Conservation (phyloP, 2,113 vertebrate genomes). For the Eudorcas thomsonii region DNA sequence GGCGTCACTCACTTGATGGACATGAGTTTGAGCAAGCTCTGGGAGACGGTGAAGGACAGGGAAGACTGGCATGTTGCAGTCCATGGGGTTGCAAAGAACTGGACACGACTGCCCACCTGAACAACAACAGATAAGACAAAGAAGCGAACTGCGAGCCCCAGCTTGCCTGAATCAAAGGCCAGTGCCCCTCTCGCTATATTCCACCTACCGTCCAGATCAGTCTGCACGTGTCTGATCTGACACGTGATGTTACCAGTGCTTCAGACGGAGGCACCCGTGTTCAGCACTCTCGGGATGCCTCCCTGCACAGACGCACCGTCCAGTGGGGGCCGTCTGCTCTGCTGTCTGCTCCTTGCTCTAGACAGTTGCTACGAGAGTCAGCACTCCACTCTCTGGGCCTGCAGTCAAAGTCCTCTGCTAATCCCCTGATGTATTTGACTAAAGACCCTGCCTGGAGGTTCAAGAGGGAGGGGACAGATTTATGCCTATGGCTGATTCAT, state of each 20-base stretch:
- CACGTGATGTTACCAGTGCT: neutral
- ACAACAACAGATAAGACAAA: neutral
- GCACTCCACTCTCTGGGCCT: too few species aligned
- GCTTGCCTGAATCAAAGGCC: neutral
- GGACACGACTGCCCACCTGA: rapidly evolving
- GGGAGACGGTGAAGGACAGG: neutral
- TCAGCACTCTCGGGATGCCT: neutral
- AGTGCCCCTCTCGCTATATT: neutral
- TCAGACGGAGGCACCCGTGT: too few species aligned
- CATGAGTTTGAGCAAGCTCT: neutral
- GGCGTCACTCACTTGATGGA: neutral
- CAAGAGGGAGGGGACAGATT: neutral
- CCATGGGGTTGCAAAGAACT: neutral
- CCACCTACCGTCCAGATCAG: neutral
- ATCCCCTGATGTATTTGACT: neutral
- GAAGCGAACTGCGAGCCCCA: neutral
- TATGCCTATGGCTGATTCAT: neutral
- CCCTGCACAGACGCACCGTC: neutral
- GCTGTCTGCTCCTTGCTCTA: neutral
- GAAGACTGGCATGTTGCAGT: neutral
- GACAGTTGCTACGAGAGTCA: neutral
- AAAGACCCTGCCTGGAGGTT: neutral
- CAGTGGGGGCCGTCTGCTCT: neutral
- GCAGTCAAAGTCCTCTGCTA: neutral
- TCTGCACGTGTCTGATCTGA: neutral